phyloP scores from a whole-genome alignment of 1,140 invertebrate species.

The Diuraphis noxia region DNA sequence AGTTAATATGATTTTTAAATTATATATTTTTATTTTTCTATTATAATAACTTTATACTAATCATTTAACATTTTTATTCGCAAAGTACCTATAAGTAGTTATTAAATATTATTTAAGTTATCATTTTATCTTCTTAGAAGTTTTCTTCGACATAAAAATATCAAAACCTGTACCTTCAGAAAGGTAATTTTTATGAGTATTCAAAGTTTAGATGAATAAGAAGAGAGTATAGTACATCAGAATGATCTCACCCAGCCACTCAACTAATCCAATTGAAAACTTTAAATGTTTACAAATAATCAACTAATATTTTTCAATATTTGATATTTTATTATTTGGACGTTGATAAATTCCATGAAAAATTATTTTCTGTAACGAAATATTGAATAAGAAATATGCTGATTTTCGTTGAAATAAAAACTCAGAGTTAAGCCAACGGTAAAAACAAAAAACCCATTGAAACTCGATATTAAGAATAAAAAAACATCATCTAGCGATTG shows the following conservation, averaged over 20 bases:
- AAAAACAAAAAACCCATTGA: not conserved
- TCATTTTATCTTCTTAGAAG: not conserved
- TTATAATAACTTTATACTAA: not conserved
- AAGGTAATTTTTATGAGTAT: not conserved
- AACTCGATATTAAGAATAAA: not conserved
- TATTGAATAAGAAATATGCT: not conserved
- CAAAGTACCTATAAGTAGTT: not conserved
- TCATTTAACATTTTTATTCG: not conserved
- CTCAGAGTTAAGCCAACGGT: not conserved
- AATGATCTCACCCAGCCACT: not conserved
- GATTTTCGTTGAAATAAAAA: not conserved
- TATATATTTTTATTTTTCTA: not conserved
- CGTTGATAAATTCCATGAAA: not conserved
- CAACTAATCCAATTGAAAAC: not conserved
- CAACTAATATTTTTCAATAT: not conserved
- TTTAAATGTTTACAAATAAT: slow-evolving; percentile 2
- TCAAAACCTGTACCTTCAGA: not conserved
- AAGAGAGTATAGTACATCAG: not conserved
- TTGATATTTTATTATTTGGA: not conserved
- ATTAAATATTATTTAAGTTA: not conserved
- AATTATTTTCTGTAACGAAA: not conserved
- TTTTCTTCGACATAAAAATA: not conserved
- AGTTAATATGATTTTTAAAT: not conserved
- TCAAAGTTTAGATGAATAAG: not conserved
- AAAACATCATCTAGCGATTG: not conserved